A percentile compares a stretch with the other conserved stretches of the same genome.
These are phyloP conservation scores for Istiophorus platypterus DNA, from an alignment of 2,113 vertebrate genomes.

Conservation along the genomic window DNA sequence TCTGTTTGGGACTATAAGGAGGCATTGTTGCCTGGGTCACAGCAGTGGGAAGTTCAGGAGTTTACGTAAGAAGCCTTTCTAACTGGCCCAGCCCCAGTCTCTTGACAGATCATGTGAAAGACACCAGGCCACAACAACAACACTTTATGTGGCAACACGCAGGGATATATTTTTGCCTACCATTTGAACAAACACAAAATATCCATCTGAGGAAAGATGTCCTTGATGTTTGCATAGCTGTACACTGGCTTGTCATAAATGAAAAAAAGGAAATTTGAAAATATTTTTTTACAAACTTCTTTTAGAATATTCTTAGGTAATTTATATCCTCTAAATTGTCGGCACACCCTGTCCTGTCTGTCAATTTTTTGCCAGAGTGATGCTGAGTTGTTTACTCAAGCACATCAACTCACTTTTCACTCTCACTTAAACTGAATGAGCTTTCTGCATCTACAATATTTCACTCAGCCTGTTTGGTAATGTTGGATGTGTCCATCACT, in stretches of 20 bases:
- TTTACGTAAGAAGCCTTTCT: conserved; percentile 74
- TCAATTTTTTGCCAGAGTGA: conserved; percentile 73
- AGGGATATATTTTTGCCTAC: conserved; percentile 68
- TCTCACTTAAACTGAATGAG: conserved; percentile 81
- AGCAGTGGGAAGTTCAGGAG: conserved; percentile 75
- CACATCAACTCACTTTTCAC: conserved; percentile 83
- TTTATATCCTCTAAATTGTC: conserved; percentile 79
- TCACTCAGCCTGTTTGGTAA: conserved; percentile 62
- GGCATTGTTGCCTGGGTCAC: conserved; percentile 76
- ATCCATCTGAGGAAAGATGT: conserved; percentile 57
- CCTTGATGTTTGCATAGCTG: conserved; percentile 62
- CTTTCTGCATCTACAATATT: conserved; percentile 68
- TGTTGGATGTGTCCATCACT: conserved; percentile 80
- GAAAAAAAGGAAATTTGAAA: conserved; percentile 35
- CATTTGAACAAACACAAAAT: conserved; percentile 58
- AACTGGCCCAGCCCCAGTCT: conserved; percentile 59
- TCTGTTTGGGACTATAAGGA: conserved; percentile 77
- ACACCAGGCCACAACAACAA: conserved; percentile 65
- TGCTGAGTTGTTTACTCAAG: conserved; percentile 81
- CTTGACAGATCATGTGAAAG: conserved; percentile 73
- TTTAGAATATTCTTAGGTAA: conserved; percentile 73
- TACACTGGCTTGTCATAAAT: conserved; percentile 63
- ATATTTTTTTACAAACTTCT: conserved; percentile 55
- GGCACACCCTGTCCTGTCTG: conserved; percentile 74
- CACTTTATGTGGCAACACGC: conserved; percentile 64